Percentiles rank a stretch among this genome's conserved stretches.
Conservation (phyloP, 1,140 invertebrate species). For the Pygmarrhopalites habei region DNA sequence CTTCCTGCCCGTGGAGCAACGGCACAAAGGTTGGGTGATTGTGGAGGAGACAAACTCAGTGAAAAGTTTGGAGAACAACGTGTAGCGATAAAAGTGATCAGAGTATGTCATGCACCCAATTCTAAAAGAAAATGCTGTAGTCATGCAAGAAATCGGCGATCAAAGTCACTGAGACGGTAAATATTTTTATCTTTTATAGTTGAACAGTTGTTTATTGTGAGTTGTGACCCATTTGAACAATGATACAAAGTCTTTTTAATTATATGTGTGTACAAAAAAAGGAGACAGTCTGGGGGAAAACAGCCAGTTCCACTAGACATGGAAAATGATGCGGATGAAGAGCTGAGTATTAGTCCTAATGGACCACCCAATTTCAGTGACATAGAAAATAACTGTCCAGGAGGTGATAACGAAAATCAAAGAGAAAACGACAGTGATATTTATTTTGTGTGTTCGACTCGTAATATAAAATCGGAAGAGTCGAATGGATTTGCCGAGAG, state of each 20-base stretch:
- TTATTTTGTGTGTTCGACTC: slow-evolving; percentile 18
- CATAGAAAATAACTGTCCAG: slow-evolving; percentile 2
- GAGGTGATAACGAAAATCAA: not conserved
- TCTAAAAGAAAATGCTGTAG: slow-evolving; percentile 8
- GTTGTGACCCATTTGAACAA: too few species aligned
- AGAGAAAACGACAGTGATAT: slow-evolving; percentile 21
- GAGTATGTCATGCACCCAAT: slow-evolving; percentile 14
- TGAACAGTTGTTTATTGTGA: too few species aligned
- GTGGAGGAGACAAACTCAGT: not conserved
- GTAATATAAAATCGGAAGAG: too few species aligned
- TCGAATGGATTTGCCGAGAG: not conserved
- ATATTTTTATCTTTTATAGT: too few species aligned
- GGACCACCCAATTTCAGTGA: slow-evolving; percentile 26
- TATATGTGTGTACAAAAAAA: too few species aligned
- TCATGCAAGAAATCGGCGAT: not conserved
- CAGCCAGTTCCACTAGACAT: slow-evolving; percentile 17
- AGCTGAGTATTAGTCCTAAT: slow-evolving; percentile 36
- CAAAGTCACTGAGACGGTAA: slow-evolving; percentile 6
- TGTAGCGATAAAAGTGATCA: slow-evolving; percentile 9
- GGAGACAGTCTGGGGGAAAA: slow-evolving; percentile 17
- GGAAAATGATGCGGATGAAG: slow-evolving; percentile 35
- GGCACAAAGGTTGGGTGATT: slow-evolving; percentile 13
- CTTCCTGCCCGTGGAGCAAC: slow-evolving; percentile 10
- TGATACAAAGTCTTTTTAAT: too few species aligned
- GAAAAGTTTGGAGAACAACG: not conserved